These are phyloP conservation scores for Acronicta psi DNA, from an alignment of 2,888 invertebrate species.

Conservation along the genomic window DNA sequence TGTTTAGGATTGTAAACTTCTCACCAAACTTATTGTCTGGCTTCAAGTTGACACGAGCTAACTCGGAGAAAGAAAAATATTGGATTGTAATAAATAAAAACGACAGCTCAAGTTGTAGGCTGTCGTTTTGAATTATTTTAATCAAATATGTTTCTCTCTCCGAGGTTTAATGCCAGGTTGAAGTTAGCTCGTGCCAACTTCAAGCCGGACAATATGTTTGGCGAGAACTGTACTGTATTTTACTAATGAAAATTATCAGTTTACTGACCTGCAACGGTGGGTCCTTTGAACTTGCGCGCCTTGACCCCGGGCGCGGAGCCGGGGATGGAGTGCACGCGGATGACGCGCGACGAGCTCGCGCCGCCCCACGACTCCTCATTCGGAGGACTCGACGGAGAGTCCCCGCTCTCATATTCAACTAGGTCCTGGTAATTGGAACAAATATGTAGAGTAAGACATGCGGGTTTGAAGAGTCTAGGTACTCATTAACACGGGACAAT, in stretches of 20 bases:
- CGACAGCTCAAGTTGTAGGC: no score
- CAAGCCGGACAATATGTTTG: no score
- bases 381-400: slow-evolving; percentile 61
- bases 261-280: slow-evolving; percentile 74
- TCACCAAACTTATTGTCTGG: no score
- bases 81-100: no score
- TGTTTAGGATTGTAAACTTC: no score
- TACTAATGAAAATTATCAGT: neutral
- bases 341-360: slow-evolving; percentile 63
- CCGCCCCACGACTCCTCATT: slow-evolving; percentile 66
- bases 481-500: no score
- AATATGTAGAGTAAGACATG: neutral
- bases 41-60: no score
- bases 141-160: no score
- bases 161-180: no score
- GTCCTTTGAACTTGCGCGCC: slow-evolving; percentile 70
- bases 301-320: slow-evolving; percentile 44
- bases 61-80: no score
- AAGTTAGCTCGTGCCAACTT: no score
- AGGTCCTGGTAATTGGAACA: slow-evolving; percentile 69
- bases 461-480: neutral
- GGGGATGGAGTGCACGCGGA: slow-evolving; percentile 62
- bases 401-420: slow-evolving; percentile 81
- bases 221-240: neutral
- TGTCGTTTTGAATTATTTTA: no score